Evolutionary conservation across 2,888 invertebrate genomes (phyloP), one percentile per base, ranked within the genome.

Genomic region (Seira ritae): DNA sequence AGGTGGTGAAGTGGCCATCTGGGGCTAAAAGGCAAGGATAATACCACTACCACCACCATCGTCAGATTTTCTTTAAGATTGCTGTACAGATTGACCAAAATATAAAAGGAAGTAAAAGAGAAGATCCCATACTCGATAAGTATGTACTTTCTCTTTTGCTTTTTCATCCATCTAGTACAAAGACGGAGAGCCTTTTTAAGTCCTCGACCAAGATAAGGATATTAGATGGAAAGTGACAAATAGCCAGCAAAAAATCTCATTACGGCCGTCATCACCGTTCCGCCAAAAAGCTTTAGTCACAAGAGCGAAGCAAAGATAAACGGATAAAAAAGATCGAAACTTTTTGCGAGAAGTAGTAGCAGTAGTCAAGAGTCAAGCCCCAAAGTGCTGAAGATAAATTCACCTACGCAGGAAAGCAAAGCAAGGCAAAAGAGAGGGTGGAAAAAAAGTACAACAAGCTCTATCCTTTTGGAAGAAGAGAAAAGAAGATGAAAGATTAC

Each of bases 141-240:
- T n/a, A n/a, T n/a, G n/a, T n/a, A 31, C 31, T 31, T 31, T 31
- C 31, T 4, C 31, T 31, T n/a, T 31, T 31, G 31, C 31, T 31
- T 31, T 31, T 31, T 31, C 8, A 31, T 31, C 31, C 31, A 31
- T 31, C 31, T 31, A n/a, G n/a, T n/a, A 31, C 31, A 8, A 31
- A 31, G 31, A 31, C 31, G 31, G 8, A 31, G 31, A 31, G 31
- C 31, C 31, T 31, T 31, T 31, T 31, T 31, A 31, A 31, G 31
- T 8, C 31, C 31, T 31, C 31, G 3, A 31, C 8, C 31, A 2
- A 31, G 37, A 69, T 69, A 69, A 69, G 69, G 76, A 79, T 79
- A 79, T 72, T 79, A 79, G 78, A 66, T 72, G 69, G 80, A 80
- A 74, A 80, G 80, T 80, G 80, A 80, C 80, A 80, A 80, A 80